Percentiles rank a stretch among this genome's conserved stretches.
These are phyloP conservation scores for Leptopilina drosophilae DNA, from an alignment of 2,888 invertebrate genomes.

Conservation along the genomic window DNA sequence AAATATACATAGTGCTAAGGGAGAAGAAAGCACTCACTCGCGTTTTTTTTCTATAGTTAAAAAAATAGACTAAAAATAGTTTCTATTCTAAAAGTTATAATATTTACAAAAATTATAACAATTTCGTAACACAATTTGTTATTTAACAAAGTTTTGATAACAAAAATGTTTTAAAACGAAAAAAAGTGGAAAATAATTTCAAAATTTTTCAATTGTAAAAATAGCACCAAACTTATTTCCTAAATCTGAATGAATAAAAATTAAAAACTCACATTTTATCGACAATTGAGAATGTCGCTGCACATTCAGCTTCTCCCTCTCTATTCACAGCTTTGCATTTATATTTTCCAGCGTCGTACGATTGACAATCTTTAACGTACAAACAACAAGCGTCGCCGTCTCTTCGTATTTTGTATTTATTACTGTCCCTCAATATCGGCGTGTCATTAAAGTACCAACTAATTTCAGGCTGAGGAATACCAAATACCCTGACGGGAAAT, in stretches of 20 bases:
- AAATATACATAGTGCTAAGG: too few relatives aligned
- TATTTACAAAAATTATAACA: too few relatives aligned
- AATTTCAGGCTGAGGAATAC: slow-evolving; percentile 90
- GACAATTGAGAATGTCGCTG: slow-evolving; percentile 86
- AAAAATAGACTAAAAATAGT: too few relatives aligned
- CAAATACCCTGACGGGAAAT: slow-evolving; percentile 88
- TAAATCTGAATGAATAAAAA: too few relatives aligned
- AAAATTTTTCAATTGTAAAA: not conserved
- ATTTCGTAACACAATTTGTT: too few relatives aligned
- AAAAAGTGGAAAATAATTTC: slow-evolving; percentile 8
- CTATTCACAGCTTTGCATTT: slow-evolving; percentile 88
- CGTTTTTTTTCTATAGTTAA: too few relatives aligned
- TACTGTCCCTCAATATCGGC: slow-evolving; percentile 81
- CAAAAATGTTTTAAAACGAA: not conserved
- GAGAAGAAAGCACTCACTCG: too few relatives aligned
- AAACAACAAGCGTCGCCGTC: slow-evolving; percentile 90
- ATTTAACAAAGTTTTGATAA: too few relatives aligned
- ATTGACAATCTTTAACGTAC: slow-evolving; percentile 84
- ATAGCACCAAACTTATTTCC: too few relatives aligned
- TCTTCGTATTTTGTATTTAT: slow-evolving; percentile 86
- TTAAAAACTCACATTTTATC: slow-evolving; percentile 85
- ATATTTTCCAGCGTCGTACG: slow-evolving; percentile 86
- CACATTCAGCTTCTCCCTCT: slow-evolving; percentile 88
- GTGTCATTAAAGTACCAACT: slow-evolving; percentile 92
- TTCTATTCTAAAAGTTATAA: too few relatives aligned